Conservation (phyloP, 1,140 invertebrate species). For the Bactericera cockerelli region DNA sequence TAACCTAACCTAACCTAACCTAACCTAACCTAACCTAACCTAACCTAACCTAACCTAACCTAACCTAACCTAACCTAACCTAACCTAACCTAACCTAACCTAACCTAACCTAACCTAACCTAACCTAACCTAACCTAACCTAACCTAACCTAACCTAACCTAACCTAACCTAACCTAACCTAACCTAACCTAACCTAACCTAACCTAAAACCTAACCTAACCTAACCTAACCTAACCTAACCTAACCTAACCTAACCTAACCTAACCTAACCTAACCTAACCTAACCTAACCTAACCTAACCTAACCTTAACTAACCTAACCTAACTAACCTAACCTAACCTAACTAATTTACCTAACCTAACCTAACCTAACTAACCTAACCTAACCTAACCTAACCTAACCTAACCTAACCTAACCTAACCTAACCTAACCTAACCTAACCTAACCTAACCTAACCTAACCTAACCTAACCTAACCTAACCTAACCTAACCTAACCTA, state of each 20-base stretch:
- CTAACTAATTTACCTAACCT: slow-evolving; percentile 21
- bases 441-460: slow-evolving; percentile 25
- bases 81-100: slow-evolving; percentile 19
- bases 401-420: slow-evolving; percentile 24
- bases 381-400: slow-evolving; percentile 26
- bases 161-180: slow-evolving; percentile 24
- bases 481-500: slow-evolving; percentile 19
- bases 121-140: slow-evolving; percentile 27
- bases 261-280: slow-evolving; percentile 30
- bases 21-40: slow-evolving; percentile 24
- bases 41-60: slow-evolving; percentile 19
- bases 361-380: too few relatives aligned
- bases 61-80: too few relatives aligned
- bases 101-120: slow-evolving; percentile 27
- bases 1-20: too few relatives aligned
- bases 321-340: too few relatives aligned
- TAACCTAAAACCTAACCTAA: slow-evolving; percentile 25
- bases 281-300: slow-evolving; percentile 20
- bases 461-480: slow-evolving; percentile 7
- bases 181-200: slow-evolving; percentile 13
- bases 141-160: slow-evolving; percentile 28
- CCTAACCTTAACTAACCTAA: too few relatives aligned
- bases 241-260: slow-evolving; percentile 28
- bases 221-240: slow-evolving; percentile 25
- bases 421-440: slow-evolving; percentile 24